A percentile compares a stretch with the other conserved stretches of the same genome.
Evolutionary conservation across 2,797 vertebrate genomes (phyloP).

Genomic region (Bradypodion ventrale): DNA sequence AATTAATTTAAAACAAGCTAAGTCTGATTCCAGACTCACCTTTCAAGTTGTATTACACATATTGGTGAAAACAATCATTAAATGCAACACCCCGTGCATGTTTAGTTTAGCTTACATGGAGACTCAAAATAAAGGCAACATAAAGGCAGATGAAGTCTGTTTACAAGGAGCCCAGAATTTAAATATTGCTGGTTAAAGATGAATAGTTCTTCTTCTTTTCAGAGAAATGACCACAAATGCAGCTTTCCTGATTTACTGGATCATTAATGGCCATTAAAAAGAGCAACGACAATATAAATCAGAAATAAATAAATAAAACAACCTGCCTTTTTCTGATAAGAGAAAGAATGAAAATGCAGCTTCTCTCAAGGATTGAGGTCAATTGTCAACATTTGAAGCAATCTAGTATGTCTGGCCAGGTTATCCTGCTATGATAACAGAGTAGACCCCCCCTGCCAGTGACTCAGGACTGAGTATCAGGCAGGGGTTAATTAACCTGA

Average conservation of each 20-base stretch:
- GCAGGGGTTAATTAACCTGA: too few species aligned
- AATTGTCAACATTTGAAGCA: not conserved
- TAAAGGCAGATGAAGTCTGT: slow-evolving; percentile 59
- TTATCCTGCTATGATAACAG: too few species aligned
- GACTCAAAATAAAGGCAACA: slow-evolving; percentile 48
- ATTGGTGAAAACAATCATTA: slow-evolving; percentile 59
- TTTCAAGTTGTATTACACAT: slow-evolving; percentile 52
- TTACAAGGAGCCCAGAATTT: slow-evolving; percentile 45
- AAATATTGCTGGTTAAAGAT: slow-evolving; percentile 15
- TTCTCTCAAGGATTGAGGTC: not conserved
- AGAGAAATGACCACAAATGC: not conserved
- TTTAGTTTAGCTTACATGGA: slow-evolving; percentile 55
- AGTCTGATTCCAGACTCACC: slow-evolving; percentile 37
- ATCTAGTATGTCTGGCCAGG: too few species aligned
- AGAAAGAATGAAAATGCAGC: not conserved
- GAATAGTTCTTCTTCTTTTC: slow-evolving; percentile 20
- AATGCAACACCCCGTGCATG: slow-evolving; percentile 56
- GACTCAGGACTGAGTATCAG: too few species aligned
- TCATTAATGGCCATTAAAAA: slow-evolving; percentile 24
- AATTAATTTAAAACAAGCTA: slow-evolving; percentile 46
- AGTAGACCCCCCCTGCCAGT: too few species aligned
- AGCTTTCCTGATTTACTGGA: slow-evolving; percentile 29
- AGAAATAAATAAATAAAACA: too few species aligned
- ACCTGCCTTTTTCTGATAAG: not conserved
- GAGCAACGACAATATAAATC: too few species aligned